Evolutionary conservation across 2,797 vertebrate genomes (phyloP).

Genomic region (Tamandua tetradactyla): DNA sequence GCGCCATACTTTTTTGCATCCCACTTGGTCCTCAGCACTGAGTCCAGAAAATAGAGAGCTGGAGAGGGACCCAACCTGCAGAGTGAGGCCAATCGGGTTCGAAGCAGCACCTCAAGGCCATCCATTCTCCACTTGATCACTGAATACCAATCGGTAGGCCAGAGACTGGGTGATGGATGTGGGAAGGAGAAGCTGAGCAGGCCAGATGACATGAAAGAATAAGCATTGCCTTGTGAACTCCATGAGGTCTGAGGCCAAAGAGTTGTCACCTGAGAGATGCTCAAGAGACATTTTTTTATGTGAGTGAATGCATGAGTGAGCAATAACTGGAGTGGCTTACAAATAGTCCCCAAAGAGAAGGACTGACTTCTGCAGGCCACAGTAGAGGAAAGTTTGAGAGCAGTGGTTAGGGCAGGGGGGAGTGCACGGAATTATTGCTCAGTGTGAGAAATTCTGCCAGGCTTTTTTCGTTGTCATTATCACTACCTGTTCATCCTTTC

Average conservation of each 20-base stretch:
- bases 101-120: not conserved
- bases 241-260: too few species aligned
- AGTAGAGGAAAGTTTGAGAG: not conserved
- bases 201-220: not conserved
- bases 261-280: not conserved
- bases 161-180: not conserved
- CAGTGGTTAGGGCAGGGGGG: not conserved
- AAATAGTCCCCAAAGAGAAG: not conserved
- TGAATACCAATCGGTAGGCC: not conserved
- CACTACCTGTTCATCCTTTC: not conserved
- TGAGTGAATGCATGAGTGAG: not conserved
- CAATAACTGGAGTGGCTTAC: not conserved
- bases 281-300: not conserved
- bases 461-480: not conserved
- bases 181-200: not conserved
- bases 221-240: fast-evolving
- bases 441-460: not conserved
- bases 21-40: too few species aligned
- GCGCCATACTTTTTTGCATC: not conserved
- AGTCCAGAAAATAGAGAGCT: not conserved
- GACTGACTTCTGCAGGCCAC: not conserved
- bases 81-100: fast-evolving
- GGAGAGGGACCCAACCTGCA: not conserved
- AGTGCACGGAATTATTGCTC: not conserved
- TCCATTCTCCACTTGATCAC: fast-evolving